Evolutionary conservation across 2,113 vertebrate species (phyloP), one percentile per base, ranked within the genome.

Genomic region (Callocephalon fimbriatum): DNA sequence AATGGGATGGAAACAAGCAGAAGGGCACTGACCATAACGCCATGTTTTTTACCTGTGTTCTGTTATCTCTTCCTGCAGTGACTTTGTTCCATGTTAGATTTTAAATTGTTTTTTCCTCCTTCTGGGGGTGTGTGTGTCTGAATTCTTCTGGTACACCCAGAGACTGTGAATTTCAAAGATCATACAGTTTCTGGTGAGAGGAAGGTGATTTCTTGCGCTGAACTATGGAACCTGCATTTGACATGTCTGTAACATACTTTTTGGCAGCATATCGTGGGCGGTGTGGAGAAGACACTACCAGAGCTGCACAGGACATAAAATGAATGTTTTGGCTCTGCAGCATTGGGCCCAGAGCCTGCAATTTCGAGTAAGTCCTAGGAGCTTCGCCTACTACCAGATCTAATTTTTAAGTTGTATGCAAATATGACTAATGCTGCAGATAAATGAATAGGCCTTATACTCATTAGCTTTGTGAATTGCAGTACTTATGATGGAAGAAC

Each of bases 241-340:
- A 53, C 45, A 6, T 54, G 5, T 97, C 62, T 95, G 37, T 82
- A 63, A 29, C 15, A 0, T 95, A 94, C 38, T 75, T 78, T 90
- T 87, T 74, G 77, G 37, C 97, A 99, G 99, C 31, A n/a, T 95
- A 40, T 95, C 94, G 0, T 99, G 99, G 99, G 94, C 54, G 5
- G 50, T 93, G 70, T 99, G 99, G 99, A 98, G 96, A 65, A 68
- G 32, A 19, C 71, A 98, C 53, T 95, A 92, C 87, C 97, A 95
- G 72, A 95, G 67, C 25, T 74, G 4, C 18, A 6, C 62, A 47
- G 42, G 87, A 38, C 77, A 4, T 20, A 37, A 90, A 56, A 98
- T 98, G 84, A 97, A 98, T 15, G 81, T 96, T 22, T 80, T 96
- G 70, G 98, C 98, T 18, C 80, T 98, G 62, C 98, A 97, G 76